Evolutionary conservation across 2,797 vertebrate species (phyloP).

Genomic region (Propithecus deckenii): DNA sequence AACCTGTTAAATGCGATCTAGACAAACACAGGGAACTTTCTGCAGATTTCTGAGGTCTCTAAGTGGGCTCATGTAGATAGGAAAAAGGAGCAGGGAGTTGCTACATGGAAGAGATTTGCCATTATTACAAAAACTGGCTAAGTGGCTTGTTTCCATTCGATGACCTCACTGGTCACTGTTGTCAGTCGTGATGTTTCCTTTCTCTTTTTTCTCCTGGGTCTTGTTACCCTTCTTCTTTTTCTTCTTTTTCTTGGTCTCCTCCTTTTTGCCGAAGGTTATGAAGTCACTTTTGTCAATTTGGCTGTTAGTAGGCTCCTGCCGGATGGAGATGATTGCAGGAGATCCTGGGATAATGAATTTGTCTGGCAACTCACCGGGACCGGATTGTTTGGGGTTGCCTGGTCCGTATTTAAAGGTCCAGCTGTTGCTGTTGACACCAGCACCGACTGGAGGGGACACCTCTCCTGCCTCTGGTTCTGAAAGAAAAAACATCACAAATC

Average conservation of each 20-base stretch:
- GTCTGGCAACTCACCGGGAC: constrained; percentile 97
- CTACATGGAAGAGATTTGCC: constrained; percentile 88
- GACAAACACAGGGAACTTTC: constrained; percentile 87
- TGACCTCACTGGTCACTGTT: constrained; percentile 94
- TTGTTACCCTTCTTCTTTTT: constrained; percentile 99
- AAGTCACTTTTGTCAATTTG: constrained; percentile 98
- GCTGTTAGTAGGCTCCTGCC: constrained; percentile 94
- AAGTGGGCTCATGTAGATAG: constrained; percentile 83
- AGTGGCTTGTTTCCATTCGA: constrained; percentile 84
- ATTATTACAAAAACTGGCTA: constrained; percentile 88
- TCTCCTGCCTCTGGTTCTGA: constrained; percentile 97
- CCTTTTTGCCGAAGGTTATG: constrained; percentile 99
- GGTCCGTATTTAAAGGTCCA: constrained; percentile 99
- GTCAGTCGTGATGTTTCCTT: constrained; percentile 94
- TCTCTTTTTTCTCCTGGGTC: constrained; percentile 96
- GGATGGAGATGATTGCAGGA: constrained; percentile 99
- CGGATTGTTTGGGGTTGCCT: constrained; percentile 93
- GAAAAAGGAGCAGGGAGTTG: constrained; percentile 86
- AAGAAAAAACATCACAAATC: constrained; percentile 78
- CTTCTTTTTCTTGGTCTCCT: constrained; percentile 99
- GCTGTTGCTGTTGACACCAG: constrained; percentile 99
- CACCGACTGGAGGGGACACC: constrained; percentile 97
- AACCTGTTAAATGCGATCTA: constrained; percentile 86
- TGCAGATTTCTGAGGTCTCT: constrained; percentile 86
- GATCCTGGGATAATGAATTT: constrained; percentile 99